Base-by-base conservation (phyloP, 2,888 invertebrate genomes). In the Tenthredo livida region DNA sequence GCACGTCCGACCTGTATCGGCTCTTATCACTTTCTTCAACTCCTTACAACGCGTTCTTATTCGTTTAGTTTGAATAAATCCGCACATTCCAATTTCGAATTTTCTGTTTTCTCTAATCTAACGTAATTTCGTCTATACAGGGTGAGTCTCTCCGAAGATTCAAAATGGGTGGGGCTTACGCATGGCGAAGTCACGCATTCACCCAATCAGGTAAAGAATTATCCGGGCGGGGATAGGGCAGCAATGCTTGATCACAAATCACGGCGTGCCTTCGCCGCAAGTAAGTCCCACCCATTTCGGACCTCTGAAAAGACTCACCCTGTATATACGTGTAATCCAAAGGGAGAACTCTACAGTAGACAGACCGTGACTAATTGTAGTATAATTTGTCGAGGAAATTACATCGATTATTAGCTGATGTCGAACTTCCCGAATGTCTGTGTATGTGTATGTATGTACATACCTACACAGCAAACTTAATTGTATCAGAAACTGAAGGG, bases 331-430 rank as follows among this genome's bases (percentile, higher is more conserved):
- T 25, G 17, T 33, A 29, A 67, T 10, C 12, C 4, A 67, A 33
- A 29, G 15, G 2, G 4, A 25, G 0, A 33, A 67, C 15, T 25
- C 33, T 10, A 43, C 3, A 12, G 12, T 2, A 12, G 43, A 12
- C 43, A 10, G 10, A 10, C 33, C 6, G 12, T 15, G 29, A 29
- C 15, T 67, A 67, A 67, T 33, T 67, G 15, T 33, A 0, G 15
- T 15, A 25, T 29, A 67, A 67, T 67, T 67, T 67, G 33, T 21
- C 29, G 6, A 33, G 67, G 29, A 17, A 67, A 67, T 29, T 67
- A 17, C 67, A 67, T 67, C 67, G 67, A 67, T 67, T 67, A 67
- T 67, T 67, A 33, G n/a, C n/a, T n/a, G 15, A 67, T 3, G 33
- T 67, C 29, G 15, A 67, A 67, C 67, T 67, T 67, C 29, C 21